Evolutionary conservation across 2,797 vertebrate species (phyloP), one percentile per base, ranked within the genome.

Genomic region (Macrochelys suwanniensis): DNA sequence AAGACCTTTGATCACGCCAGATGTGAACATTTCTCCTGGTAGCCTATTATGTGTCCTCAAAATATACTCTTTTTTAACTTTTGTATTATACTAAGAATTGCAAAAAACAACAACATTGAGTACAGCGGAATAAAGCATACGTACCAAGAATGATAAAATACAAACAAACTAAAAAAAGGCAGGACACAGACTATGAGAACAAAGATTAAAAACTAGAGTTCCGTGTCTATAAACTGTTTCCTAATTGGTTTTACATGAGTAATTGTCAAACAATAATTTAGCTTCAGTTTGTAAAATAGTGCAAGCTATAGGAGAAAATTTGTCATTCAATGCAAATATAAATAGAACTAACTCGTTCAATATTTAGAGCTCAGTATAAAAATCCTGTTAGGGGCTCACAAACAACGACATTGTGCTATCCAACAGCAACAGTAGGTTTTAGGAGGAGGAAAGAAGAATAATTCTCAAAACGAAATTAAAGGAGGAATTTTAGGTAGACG

Each of bases 21-120:
- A 96, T 95, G 90, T 87, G 96, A 97, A 94, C 89, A 93, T 83
- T 94, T 97, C 94, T 97, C 91, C 91, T 95, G 94, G 88, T 93
- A 87, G 81, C 84, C 86, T 87, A 85, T 92, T 95, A 89, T 16
- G 0, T 85, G 61, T 95, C 83, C 79, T 96, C 84, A 96, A 95
- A 94, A 93, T 89, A 93, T 23, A 95, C 85, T 82, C 59, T 89
- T 96, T 97, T 91, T 89, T 96, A 94, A 95, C 91, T 76, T 71
- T 85, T 54, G 0, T 0, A 51, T 85, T 93, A 87, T 78, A 81
- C 56, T 96, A 65, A 11, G 53, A 93, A 85, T 96, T 86, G 68
- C 65, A 94, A 94, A 94, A 76, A 45, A 82, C 92, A 87, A 92
- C 77, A 84, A 11, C 33, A 82, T 87, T 93, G 89, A 92, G 71